Conservation (phyloP, 2,888 invertebrate species). For the Coelopa pilipes region DNA sequence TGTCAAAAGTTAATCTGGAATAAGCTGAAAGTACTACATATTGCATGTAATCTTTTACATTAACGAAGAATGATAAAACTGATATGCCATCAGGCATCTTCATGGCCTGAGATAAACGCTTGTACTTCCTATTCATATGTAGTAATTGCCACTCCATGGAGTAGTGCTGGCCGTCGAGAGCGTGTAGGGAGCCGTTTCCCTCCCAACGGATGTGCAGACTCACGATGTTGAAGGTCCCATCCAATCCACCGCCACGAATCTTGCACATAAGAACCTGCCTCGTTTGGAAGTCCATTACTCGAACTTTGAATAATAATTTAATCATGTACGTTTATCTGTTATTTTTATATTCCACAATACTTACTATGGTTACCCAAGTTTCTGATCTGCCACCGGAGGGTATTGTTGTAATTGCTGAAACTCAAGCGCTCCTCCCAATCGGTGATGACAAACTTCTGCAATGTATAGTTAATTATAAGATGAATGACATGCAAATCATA, state of each 20-base stretch:
- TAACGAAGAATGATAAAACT: background rate
- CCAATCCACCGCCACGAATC: background rate
- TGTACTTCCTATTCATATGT: background rate
- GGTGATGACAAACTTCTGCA: background rate
- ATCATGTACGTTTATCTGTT: background rate
- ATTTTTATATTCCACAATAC: background rate
- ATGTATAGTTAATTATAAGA: background rate
- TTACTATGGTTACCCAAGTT: background rate
- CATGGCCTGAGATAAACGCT: background rate
- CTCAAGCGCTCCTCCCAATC: background rate
- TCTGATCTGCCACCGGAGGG: background rate
- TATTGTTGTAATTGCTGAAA: background rate
- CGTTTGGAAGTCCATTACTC: background rate
- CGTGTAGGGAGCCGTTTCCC: background rate
- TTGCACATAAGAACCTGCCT: background rate
- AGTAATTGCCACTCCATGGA: background rate
- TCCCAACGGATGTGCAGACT: background rate
- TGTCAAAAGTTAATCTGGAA: background rate
- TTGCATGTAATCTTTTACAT: background rate
- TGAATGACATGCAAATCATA: no score
- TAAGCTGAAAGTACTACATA: background rate
- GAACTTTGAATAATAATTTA: background rate
- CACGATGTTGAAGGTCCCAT: background rate
- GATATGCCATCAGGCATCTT: background rate
- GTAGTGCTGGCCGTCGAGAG: background rate